Base-by-base conservation (phyloP, 2,113 vertebrate genomes). In the Anser cygnoides region DNA sequence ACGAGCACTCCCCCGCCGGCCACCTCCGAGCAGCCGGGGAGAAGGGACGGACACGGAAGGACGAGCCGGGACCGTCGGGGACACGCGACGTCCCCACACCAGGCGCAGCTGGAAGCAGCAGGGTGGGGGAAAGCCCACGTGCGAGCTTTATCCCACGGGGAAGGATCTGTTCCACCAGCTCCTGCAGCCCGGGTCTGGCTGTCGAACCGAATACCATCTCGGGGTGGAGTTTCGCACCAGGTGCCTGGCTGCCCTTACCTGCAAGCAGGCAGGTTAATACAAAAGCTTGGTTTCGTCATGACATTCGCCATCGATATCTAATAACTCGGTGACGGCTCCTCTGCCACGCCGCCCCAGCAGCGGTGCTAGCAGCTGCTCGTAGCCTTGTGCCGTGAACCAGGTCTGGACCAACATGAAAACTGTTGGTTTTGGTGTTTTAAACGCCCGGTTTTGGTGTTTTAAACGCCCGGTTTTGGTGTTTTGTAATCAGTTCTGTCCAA, bases 341-440 rank as follows among this genome's bases (percentile, higher is more conserved):
- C 62, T 33, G 70, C 70, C 41, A 3, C 6, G 14, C 13, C 7
- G 26, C 37, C 46, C 61, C 66, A 29, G 26, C 6, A 2, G 62
- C 22, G 1, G 0, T 2, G 37, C 26, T 12, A 23, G 7, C 57
- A n/a, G 2, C 43, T 13, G 52, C 72, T 35, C 1, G 0, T 6
- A 21, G 87, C 52, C 43, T 90, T 10, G 28, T 28, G 33, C 52
- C 7, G 13, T 2, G 35, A 41, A 8, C 4, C 73, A 44, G 31
- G 21, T 25, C 63, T 17, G 13, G 26, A 52, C 76, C 67, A 54
- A 31, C 55, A 19, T 0, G 3, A 29, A 39, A 73, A 29, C 54
- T 2, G 25, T 9, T 0, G 0, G 2, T 15, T 44, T 49, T 49
- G 46, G 10, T 49, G 46, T 49, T 49, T 49, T 49, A 35, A 73